Evolutionary conservation across 1,140 invertebrate genomes (phyloP).

Genomic region (Dinoponera quadriceps): DNA sequence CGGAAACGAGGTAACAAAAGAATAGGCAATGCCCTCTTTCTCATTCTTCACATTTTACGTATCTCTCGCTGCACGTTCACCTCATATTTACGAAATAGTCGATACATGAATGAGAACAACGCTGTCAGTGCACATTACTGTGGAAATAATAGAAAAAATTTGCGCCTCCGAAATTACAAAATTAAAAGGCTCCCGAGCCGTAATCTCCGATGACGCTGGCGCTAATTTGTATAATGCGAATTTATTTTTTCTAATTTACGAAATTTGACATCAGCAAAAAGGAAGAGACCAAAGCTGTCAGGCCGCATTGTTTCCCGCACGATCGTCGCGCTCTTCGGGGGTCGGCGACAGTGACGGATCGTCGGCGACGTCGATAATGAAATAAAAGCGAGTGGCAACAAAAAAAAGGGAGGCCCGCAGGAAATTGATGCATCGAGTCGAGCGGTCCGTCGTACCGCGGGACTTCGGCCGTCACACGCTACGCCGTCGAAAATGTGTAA

Average conservation of each 20-base stretch:
- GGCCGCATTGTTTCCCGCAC: slow-evolving; percentile 46
- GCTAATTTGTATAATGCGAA: slow-evolving; percentile 8
- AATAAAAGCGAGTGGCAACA: slow-evolving; percentile 63
- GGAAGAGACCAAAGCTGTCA: slow-evolving; percentile 13
- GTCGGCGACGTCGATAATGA: slow-evolving; percentile 59
- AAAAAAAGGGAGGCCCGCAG: slow-evolving; percentile 44
- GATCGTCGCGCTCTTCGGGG: slow-evolving; percentile 49
- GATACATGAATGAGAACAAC: too few relatives aligned
- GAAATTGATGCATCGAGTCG: slow-evolving; percentile 57
- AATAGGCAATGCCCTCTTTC: background rate
- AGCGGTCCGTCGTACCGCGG: slow-evolving; percentile 24
- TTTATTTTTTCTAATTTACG: slow-evolving; percentile 26
- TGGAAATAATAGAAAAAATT: too few relatives aligned
- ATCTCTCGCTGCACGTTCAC: background rate
- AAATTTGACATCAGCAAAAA: slow-evolving; percentile 3
- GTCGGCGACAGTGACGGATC: slow-evolving; percentile 64
- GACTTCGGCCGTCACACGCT: slow-evolving; percentile 25
- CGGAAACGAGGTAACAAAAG: background rate
- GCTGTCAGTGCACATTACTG: too few relatives aligned
- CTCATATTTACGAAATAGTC: too few relatives aligned
- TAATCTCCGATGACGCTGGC: background rate
- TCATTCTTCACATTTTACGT: slow-evolving; percentile 2
- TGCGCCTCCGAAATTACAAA: background rate
- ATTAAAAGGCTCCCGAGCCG: background rate
- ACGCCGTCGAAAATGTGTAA: slow-evolving; percentile 42